Conservation (phyloP, 2,797 vertebrate genomes). For the Crax fasciolata region DNA sequence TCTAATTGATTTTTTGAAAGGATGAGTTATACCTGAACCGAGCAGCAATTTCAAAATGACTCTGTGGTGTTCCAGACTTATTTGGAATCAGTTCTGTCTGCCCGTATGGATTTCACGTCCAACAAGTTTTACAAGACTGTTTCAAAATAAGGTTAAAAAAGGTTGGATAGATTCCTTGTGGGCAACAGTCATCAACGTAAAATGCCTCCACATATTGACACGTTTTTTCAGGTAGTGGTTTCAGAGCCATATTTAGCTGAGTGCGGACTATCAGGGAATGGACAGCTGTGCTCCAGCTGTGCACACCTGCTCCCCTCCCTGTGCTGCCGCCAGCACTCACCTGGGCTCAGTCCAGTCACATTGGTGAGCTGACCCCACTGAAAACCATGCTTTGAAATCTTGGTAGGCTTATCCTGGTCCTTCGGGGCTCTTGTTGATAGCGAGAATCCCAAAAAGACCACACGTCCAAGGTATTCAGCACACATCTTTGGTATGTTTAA, state of each 20-base stretch:
- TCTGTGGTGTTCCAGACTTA: neutral
- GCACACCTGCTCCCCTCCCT: neutral
- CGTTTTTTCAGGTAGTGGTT: neutral
- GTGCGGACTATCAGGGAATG: neutral
- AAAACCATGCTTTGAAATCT: neutral
- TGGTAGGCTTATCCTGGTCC: neutral
- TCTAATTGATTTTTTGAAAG: neutral
- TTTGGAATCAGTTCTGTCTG: neutral
- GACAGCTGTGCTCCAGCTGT: neutral
- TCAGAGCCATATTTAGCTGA: neutral
- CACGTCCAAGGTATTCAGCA: neutral
- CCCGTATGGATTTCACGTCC: neutral
- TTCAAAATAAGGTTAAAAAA: neutral
- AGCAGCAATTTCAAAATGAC: neutral
- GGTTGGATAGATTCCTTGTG: neutral
- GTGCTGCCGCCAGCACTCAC: neutral
- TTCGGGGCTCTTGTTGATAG: neutral
- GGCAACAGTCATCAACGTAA: neutral
- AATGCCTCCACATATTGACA: neutral
- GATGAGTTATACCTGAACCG: neutral
- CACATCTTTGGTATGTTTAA: neutral
- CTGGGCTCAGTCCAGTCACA: neutral
- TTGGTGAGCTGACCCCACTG: neutral
- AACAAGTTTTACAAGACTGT: neutral
- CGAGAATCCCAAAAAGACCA: neutral